Conservation (phyloP, 1,140 invertebrate species). For the Cheumatopsyche charites region DNA sequence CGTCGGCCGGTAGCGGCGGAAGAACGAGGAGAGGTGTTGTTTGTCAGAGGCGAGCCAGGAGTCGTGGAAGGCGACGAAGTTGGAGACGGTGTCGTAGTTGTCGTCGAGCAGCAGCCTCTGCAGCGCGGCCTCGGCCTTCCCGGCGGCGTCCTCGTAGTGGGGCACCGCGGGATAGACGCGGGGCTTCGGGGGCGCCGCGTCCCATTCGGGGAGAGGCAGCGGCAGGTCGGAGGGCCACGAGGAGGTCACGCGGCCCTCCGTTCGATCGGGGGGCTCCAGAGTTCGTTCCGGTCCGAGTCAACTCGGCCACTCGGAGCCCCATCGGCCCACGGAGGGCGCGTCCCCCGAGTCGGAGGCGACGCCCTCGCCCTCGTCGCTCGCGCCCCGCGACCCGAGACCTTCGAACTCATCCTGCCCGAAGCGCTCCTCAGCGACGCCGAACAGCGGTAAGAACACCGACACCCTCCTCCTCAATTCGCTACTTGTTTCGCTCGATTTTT, state of each 20-base stretch:
- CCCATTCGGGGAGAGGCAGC: constrained; percentile 70
- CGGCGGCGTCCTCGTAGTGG: constrained; percentile 77
- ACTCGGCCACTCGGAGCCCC: constrained; percentile 91
- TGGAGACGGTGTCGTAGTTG: constrained; percentile 86
- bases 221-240: constrained; percentile 67
- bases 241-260: constrained; percentile 68
- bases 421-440: constrained; percentile 56
- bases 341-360: constrained; percentile 73
- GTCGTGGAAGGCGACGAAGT: constrained; percentile 81
- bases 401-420: constrained; percentile 59
- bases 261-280: constrained; percentile 58
- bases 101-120: constrained; percentile 77
- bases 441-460: constrained; percentile 57
- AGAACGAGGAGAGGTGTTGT: constrained; percentile 67
- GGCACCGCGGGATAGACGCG: constrained; percentile 64
- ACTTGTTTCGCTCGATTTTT: constrained; percentile 67
- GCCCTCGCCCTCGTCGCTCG: constrained; percentile 54
- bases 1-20: constrained; percentile 69
- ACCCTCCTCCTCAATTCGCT: constrained; percentile 61
- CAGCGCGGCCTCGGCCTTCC: constrained; percentile 75
- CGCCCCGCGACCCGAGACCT: constrained; percentile 52
- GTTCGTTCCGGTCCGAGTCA: constrained; percentile 76
- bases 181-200: constrained; percentile 61
- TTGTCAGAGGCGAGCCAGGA: constrained; percentile 61
- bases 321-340: constrained; percentile 79